Base-by-base conservation (phyloP, 2,797 vertebrate species). In the Myotis vivesi region DNA sequence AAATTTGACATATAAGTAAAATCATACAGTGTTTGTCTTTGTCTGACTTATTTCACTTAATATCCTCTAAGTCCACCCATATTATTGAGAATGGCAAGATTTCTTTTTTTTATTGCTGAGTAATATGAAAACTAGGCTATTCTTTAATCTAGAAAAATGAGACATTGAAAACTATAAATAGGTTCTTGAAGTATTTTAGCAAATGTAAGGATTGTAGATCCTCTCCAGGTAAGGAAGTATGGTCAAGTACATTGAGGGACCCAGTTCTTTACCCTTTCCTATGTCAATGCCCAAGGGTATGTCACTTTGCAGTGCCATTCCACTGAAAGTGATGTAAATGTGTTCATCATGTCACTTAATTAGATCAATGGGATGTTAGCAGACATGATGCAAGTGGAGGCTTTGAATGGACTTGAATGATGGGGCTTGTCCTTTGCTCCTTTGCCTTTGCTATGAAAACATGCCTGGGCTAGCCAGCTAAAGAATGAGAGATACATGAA, bases 131-230 rank as follows among this genome's bases (percentile, higher is more conserved):
- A 84, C 77, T 17, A 80, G 51, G 36, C 76, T 64, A 72, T 83
- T 81, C 69, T 92, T 90, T 76, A 80, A 91, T 79, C 55, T 72
- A 72, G 87, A 95, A 91, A 72, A 44, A 79, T 76, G 73, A 94
- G 38, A 91, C 53, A 19, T 9, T 57, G 36, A 94, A 84, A 88
- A 80, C 66, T 36, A 25, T 36, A 91, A 87, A 33, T 51, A 51
- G 10, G 16, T 64, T 91, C 85, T 85, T 62, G 15, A 55, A 69
- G 55, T 87, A 89, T 75, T 88, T 72, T 72, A 82, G 25, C 36
- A 19, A 83, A 64, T 41, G 12, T n/a, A 46, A 57, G 25, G 36
- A 22, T 23, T 62, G 25, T 64, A 57, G n/a, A 62, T 84, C 19
- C 33, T 46, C 44, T 15, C 17, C 38, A 30, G 23, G 44, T 80